Base-by-base conservation (phyloP, 2,113 vertebrate species). In the Pachypanchax playfairii region DNA sequence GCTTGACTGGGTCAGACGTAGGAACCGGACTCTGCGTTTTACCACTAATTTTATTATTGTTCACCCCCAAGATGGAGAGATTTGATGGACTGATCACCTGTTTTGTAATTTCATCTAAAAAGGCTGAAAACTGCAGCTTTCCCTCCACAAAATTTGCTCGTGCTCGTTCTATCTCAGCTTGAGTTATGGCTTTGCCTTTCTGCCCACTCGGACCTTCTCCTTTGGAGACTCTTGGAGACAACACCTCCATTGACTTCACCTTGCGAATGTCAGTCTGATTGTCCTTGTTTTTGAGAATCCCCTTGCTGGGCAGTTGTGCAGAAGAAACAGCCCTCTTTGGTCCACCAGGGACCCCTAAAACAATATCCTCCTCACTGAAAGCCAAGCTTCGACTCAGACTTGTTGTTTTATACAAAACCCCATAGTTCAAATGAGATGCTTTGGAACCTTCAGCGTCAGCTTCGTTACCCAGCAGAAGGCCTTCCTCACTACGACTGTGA, bases 71-170 rank as follows among this genome's bases (percentile, higher is more conserved):
- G 20, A 83, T 90, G 24, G 24, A 88, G 18, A 94, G 90, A 14
- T 61, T 80, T 0, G 89, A 91, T 0, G 93, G 91, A 57, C 92
- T 94, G 50, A 94, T 89, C 18, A 94, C 90, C 38, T 91, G 92
- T 20, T 79, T 85, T 5, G 93, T 94, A 46, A 94, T 93, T 69
- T 94, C 93, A 56, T 94, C 89, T 21, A 94, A 78, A 80, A 94
- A 94, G 4, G 90, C 91, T 4, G 93, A 94, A 31, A 94, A 94
- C 35, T 89, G 89, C n/a, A 92, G 17, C 65, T 93, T 94, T 61
- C 87, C 88, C 65, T 91, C 83, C 4, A 91, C 60, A 53, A 91
- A 69, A 52, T 75, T 83, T 18, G 77, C 38, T 42, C 50, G 86
- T 3, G 70, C 70, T 35, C 38, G 64, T 46, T 84, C 76, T 6